Evolutionary conservation across 2,888 invertebrate genomes (phyloP).

Genomic region (Autographa gamma): DNA sequence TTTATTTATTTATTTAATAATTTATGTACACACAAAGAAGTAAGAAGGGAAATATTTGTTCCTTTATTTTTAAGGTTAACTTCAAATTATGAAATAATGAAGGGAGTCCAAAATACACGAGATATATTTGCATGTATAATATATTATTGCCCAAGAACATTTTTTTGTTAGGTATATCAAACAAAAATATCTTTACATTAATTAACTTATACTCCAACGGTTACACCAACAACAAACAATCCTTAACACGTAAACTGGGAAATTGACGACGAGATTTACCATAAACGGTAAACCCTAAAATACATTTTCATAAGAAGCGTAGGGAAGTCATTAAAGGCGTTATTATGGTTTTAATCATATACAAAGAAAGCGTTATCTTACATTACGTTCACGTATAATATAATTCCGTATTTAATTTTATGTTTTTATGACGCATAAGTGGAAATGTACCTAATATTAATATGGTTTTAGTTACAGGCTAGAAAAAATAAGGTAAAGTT

Average conservation of each 20-base stretch:
- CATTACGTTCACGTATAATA: not conserved
- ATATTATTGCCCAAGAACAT: no score
- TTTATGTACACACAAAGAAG: no score
- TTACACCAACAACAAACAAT: not conserved
- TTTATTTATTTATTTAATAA: no score
- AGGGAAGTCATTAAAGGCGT: conserved; percentile 1
- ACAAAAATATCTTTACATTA: not conserved
- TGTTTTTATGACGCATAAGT: not conserved
- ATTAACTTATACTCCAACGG: not conserved
- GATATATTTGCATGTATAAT: no score
- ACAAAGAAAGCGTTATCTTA: conserved; percentile 4
- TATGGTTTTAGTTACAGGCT: no score
- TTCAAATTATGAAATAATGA: no score
- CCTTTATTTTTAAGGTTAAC: no score
- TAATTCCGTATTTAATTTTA: conserved; percentile 4
- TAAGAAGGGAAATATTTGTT: no score
- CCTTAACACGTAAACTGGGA: not conserved
- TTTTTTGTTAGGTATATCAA: no score
- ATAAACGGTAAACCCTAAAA: not conserved
- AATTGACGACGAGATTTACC: not conserved
- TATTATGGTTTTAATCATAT: conserved; percentile 4
- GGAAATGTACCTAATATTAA: no score
- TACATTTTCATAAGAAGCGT: conserved; percentile 1
- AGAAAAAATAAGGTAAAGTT: no score
- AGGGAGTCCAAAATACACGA: no score